phyloP scores from a whole-genome alignment of 2,113 vertebrate species.

The Cynocephalus volans region DNA sequence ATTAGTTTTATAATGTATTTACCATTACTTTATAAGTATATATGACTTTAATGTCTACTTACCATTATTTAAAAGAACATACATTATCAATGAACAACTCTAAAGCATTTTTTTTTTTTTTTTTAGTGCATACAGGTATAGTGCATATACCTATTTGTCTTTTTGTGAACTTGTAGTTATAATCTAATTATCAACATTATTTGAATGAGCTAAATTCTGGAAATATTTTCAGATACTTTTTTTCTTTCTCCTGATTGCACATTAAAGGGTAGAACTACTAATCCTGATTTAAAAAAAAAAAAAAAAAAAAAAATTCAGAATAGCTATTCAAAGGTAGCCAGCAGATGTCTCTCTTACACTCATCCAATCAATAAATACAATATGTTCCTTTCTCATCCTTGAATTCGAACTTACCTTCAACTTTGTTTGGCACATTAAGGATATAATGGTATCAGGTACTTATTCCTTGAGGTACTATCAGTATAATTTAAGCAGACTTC shows the following conservation, averaged over 20 bases:
- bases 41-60: not conserved
- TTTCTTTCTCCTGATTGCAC: not conserved
- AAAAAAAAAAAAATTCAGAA: not conserved
- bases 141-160: not conserved
- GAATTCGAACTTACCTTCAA: not conserved
- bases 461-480: not conserved
- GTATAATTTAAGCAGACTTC: not conserved
- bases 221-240: not conserved
- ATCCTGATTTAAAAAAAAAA: not conserved
- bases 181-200: constrained; percentile 23
- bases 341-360: constrained; percentile 80
- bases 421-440: not conserved
- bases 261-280: not conserved
- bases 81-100: not conserved
- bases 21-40: not conserved
- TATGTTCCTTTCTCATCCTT: not conserved
- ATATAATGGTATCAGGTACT: not conserved
- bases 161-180: not conserved
- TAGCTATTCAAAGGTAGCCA: constrained; percentile 57
- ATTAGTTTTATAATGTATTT: not conserved
- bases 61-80: not conserved
- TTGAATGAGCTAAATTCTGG: not conserved
- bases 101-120: constrained; percentile 4
- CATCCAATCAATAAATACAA: not conserved
- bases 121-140: not conserved